A percentile compares a stretch with the other conserved stretches of the same genome.
phyloP scores from a whole-genome alignment of 2,797 vertebrate species.

The Sphenodon punctatus region DNA sequence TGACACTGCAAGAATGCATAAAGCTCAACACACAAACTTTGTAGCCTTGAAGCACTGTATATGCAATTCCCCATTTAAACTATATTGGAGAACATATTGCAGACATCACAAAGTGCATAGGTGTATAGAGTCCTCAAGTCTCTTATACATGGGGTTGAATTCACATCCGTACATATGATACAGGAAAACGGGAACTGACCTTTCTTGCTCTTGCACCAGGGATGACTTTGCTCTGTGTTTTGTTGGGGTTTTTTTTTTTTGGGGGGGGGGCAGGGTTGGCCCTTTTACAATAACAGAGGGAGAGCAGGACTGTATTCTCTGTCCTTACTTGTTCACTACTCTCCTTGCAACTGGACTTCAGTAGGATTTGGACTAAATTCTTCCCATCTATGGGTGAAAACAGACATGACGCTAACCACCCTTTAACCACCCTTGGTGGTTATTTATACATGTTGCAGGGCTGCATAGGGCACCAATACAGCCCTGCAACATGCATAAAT shows the following conservation, averaged over 20 bases:
- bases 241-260: background rate
- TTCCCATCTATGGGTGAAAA: too few relatives aligned
- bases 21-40: background rate
- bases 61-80: background rate
- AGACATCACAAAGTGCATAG: background rate
- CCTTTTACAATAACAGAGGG: background rate
- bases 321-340: background rate
- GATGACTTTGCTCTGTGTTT: too few relatives aligned
- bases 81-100: background rate
- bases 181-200: background rate
- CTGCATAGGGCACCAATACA: too few relatives aligned
- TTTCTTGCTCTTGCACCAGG: too few relatives aligned
- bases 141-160: fast-evolving
- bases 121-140: background rate
- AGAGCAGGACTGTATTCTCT: background rate
- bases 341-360: background rate
- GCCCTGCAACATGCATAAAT: too few relatives aligned
- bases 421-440: too few relatives aligned
- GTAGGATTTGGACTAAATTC: background rate
- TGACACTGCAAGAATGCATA: background rate
- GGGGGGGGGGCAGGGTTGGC: background rate
- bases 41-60: background rate
- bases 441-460: too few relatives aligned
- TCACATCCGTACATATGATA: background rate
- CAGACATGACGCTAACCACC: too few relatives aligned